Percentiles rank a stretch among this genome's conserved stretches.
Conservation (phyloP, 2,113 vertebrate species). For the Puntigrus tetrazona region DNA sequence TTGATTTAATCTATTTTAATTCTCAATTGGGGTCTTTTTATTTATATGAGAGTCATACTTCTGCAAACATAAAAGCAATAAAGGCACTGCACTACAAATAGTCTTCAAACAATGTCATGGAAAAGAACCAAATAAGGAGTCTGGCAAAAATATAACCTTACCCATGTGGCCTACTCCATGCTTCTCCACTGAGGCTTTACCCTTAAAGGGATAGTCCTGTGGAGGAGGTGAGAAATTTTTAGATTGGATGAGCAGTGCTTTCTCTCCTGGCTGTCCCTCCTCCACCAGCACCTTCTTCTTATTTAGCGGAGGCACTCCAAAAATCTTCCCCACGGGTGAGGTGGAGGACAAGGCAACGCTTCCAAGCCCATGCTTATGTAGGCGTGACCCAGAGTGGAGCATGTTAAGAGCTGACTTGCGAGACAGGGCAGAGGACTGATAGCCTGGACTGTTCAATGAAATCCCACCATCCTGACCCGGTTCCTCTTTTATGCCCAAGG, state of each 20-base stretch:
- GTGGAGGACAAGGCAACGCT: constrained; percentile 68
- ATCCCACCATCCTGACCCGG: constrained; percentile 61
- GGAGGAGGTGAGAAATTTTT: constrained; percentile 79
- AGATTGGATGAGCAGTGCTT: constrained; percentile 58
- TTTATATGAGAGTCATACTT: constrained; percentile 4
- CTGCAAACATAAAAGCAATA: not conserved
- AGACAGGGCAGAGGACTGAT: constrained; percentile 68
- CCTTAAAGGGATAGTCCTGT: constrained; percentile 85
- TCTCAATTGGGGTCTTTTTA: not conserved
- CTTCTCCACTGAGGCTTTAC: constrained; percentile 84
- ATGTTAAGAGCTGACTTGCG: constrained; percentile 70
- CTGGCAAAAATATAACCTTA: constrained; percentile 66
- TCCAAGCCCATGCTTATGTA: constrained; percentile 76
- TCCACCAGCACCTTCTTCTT: constrained; percentile 79
- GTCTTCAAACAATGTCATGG: not conserved
- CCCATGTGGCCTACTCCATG: constrained; percentile 77
- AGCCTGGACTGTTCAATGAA: constrained; percentile 69
- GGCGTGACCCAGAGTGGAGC: constrained; percentile 71
- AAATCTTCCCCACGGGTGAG: constrained; percentile 73
- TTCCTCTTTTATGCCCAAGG: constrained; percentile 82
- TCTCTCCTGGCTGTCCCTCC: constrained; percentile 67
- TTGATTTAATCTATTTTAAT: not conserved
- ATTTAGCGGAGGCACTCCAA: constrained; percentile 73
- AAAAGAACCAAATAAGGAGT: not conserved
- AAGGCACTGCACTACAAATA: not conserved